phyloP scores from a whole-genome alignment of 2,888 invertebrate species.

The Ectobius pallidus region DNA sequence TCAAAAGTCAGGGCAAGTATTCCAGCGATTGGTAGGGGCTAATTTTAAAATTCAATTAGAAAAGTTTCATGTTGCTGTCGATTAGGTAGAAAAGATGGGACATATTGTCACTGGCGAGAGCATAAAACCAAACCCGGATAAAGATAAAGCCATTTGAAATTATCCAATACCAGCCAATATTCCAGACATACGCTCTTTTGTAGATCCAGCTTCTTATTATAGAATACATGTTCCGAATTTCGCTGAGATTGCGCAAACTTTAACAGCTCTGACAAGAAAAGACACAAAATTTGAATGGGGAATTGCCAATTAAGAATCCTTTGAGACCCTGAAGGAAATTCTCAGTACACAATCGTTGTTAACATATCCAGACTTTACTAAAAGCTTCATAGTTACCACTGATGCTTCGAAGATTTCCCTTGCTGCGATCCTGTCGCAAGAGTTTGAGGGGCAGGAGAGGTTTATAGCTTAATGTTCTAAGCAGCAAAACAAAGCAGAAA shows the following conservation, averaged over 20 bases:
- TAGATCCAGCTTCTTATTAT: background rate
- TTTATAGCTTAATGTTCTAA: conserved; percentile 43
- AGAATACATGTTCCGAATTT: background rate
- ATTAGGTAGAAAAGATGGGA: background rate
- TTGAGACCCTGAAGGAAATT: background rate
- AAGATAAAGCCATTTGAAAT: background rate
- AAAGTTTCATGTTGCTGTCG: background rate
- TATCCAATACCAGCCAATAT: background rate
- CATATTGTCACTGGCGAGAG: background rate
- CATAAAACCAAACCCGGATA: background rate
- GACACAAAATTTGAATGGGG: conserved; percentile 19
- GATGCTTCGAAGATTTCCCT: conserved; percentile 40
- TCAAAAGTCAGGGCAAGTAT: too few relatives aligned
- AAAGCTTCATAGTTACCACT: conserved; percentile 40
- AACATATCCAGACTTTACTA: conserved; percentile 37
- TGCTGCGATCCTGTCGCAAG: conserved; percentile 40
- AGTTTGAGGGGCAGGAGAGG: conserved; percentile 19
- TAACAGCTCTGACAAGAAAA: conserved; percentile 7
- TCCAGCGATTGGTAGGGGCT: background rate
- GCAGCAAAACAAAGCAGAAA: conserved; percentile 31
- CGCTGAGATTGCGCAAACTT: background rate
- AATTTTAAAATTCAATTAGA: background rate
- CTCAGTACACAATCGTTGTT: background rate
- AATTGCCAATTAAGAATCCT: background rate
- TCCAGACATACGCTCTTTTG: background rate